Percentiles rank a stretch among this genome's conserved stretches.
These are phyloP conservation scores for Julus scandinavius DNA, from an alignment of 2,888 invertebrate species.

Conservation along the genomic window DNA sequence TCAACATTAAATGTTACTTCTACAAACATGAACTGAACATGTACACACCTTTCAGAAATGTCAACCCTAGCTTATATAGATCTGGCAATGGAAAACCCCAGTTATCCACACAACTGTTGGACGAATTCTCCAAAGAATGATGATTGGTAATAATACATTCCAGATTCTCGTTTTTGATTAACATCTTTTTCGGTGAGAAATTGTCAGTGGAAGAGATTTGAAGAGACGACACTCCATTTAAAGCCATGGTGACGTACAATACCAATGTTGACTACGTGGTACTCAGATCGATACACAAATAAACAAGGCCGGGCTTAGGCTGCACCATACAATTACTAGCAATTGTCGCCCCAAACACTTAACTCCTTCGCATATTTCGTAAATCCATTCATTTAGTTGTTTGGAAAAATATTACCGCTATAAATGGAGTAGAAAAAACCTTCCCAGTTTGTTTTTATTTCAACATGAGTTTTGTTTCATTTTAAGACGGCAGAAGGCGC, in stretches of 20 bases:
- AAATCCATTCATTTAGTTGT: not conserved
- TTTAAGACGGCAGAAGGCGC: not conserved
- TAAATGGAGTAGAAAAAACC: not conserved
- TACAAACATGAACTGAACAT: not conserved
- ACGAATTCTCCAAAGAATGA: not conserved
- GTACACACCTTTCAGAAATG: constrained; percentile 90
- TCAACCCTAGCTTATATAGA: constrained; percentile 87
- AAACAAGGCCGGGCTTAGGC: not conserved
- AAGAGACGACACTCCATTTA: constrained; percentile 4
- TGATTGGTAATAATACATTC: not conserved
- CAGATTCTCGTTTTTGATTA: constrained; percentile 8
- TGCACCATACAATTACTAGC: not conserved
- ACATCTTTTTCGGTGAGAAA: constrained; percentile 1
- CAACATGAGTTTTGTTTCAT: not conserved
- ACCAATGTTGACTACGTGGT: constrained; percentile 32
- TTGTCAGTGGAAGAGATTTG: constrained; percentile 15
- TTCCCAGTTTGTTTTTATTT: not conserved
- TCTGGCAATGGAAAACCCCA: constrained; percentile 73
- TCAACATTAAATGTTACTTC: not conserved
- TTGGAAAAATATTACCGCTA: not conserved
- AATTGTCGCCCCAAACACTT: not conserved
- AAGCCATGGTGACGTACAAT: not conserved
- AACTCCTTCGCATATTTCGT: not conserved
- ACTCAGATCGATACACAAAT: not conserved
- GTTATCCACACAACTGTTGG: not conserved